Base-by-base conservation (phyloP, 1,140 invertebrate genomes). In the Penaeus japonicus region DNA sequence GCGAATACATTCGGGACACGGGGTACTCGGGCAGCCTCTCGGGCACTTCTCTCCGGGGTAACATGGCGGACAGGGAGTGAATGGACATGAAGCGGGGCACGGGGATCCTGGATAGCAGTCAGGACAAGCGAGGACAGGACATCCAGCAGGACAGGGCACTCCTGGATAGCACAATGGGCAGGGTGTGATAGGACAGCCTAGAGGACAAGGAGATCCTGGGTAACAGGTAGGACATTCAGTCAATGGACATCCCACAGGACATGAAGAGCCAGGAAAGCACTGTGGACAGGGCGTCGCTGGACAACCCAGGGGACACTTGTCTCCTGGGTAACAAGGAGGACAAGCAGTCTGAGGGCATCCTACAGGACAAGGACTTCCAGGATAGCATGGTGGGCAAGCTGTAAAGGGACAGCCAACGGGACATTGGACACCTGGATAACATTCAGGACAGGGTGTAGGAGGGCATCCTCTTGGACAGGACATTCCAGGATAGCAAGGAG, bases 301-400 rank as follows among this genome's bases (percentile, higher is more conserved):
- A 75, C 83, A 84, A 54, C 83, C 83, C 10, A 75, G 39, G 32
- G 83, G 83, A 55, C 83, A 84, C 18, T 39, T 54, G 1, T 39
- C 53, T 4, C 85, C 85, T 53, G 85, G 85, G n/a, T 86, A 86
- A 27, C 85, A 86, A 27, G 55, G 47, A 0, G 85, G 85, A 53
- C 85, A 86, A 10, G 77, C 55, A 1, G 77, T 80, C 22, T 3
- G 20, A 20, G 77, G 85, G 65, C 85, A 86, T 18, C 85, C 85
- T 47, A 18, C 22, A 65, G 85, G 85, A 30, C 85, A 86, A n/a
- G 32, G 24, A 22, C 20, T 53, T 22, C 85, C 85, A 62, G 85
- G 85, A 22, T 62, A 86, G 24, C 85, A 86, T 24, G 54, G 54
- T 0, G 85, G 85, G 18, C 85, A 86, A 4, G 32, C 65, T 3